phyloP scores from a whole-genome alignment of 2,113 vertebrate genomes.

The Lonchura striata region DNA sequence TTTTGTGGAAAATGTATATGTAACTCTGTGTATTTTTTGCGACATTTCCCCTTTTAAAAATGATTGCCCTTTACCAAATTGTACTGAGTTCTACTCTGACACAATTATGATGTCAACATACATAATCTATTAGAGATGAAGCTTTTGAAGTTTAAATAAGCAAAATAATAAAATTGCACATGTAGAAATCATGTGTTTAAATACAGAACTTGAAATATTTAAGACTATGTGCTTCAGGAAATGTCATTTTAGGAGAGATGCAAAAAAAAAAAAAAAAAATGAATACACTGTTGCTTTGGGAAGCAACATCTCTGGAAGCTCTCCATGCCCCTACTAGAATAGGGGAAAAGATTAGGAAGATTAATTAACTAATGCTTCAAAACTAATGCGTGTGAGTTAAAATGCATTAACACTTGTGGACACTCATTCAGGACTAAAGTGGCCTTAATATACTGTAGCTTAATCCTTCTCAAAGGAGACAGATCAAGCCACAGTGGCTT shows the following conservation, averaged over 20 bases:
- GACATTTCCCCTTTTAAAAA: neutral
- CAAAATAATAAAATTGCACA: neutral
- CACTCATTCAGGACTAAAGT: neutral
- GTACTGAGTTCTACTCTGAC: neutral
- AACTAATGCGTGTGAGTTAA: neutral
- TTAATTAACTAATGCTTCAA: slow-evolving; percentile 20
- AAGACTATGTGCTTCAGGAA: neutral
- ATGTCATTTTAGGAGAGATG: neutral
- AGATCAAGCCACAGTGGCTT: neutral
- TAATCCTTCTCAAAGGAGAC: neutral
- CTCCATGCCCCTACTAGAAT: neutral
- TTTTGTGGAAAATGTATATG: neutral
- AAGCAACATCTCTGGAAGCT: neutral
- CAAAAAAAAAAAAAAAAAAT: neutral
- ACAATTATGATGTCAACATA: neutral
- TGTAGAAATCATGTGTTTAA: neutral
- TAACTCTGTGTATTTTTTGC: neutral
- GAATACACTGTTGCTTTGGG: neutral
- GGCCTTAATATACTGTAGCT: neutral
- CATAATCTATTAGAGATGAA: neutral
- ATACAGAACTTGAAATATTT: neutral
- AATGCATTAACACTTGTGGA: neutral
- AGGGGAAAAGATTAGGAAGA: neutral
- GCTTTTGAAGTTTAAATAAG: neutral
- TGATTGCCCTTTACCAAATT: neutral